Base-by-base conservation (phyloP, 2,113 vertebrate genomes). In the Hippolais icterina region DNA sequence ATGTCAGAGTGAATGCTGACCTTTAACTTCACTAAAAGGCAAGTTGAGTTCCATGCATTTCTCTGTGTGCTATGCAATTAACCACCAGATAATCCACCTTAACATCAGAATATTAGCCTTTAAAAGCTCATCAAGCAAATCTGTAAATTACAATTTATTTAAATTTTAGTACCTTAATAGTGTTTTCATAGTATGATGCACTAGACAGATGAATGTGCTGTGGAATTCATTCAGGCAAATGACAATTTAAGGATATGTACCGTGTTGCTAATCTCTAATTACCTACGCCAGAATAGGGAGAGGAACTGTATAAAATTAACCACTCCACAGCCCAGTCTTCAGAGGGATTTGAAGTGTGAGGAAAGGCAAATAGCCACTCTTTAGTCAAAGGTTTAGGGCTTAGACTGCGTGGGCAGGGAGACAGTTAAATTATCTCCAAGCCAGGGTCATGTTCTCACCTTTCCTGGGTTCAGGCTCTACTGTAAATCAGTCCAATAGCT, bases 401-500 rank as follows among this genome's bases (percentile, higher is more conserved):
- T 37, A 93, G 82, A 23, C 31, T 64, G n/a, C 69, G 53, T 47
- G 54, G 39, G 49, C 46, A 88, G 63, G 66, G 82, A 77, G 66
- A 52, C 19, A 35, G 91, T 81, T 90, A 74, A 94, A 85, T 83
- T 53, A 20, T 91, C 35, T 91, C 33, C 33, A 76, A 66, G 19
- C 22, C 63, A 77, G 79, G 52, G 75, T 82, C 12, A 1, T 91
- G 33, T 28, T 78, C 46, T 56, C 54, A 37, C 63, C 60, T 88
- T 74, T 68, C 47, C 52, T 59, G 49, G 25, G 16, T 18, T 89
- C 71, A 90, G 79, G 52, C 85, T 74, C 25, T 60, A 94, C 85
- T 93, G 90, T 93, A 92, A 94, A 88, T 94, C 54, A 89, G 78
- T 46, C 27, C 16, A 35, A 37, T n/a, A 79, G 57, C 81, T 87